These are phyloP conservation scores for Plectrocnemia conspersa DNA, from an alignment of 1,140 invertebrate species.

Conservation along the genomic window DNA sequence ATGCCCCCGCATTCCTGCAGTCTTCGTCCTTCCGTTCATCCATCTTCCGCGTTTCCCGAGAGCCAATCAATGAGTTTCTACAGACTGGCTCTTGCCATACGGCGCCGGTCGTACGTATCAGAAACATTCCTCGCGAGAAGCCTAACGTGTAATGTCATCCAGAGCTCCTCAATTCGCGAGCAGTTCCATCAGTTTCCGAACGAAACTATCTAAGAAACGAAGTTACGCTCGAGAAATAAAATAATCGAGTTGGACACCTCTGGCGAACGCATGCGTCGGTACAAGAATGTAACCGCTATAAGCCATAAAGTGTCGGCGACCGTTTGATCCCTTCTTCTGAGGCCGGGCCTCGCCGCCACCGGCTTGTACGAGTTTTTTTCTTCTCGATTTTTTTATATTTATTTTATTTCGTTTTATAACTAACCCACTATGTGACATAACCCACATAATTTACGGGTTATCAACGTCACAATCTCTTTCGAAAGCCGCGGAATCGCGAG, in stretches of 20 bases:
- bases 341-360: conserved; percentile 21
- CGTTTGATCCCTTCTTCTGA: conserved; percentile 30
- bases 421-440: conserved; percentile 20
- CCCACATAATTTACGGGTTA: neutral
- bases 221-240: neutral
- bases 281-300: conserved; percentile 34
- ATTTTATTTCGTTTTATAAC: conserved; percentile 6
- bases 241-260: neutral
- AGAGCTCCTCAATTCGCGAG: neutral
- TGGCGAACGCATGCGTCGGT: conserved; percentile 6
- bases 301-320: conserved; percentile 32
- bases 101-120: neutral
- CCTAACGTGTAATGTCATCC: too few species aligned
- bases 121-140: too few species aligned
- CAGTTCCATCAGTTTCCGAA: neutral
- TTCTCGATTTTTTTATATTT: conserved; percentile 13
- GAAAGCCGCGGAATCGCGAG: neutral
- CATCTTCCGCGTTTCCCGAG: neutral
- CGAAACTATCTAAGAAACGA: neutral
- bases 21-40: neutral
- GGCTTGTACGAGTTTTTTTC: neutral
- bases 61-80: neutral
- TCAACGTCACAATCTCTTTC: too few species aligned
- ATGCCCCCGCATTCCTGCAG: too few species aligned
- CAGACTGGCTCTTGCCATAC: neutral